Base-by-base conservation (phyloP, 2,888 invertebrate genomes). In the Unio delphinus region DNA sequence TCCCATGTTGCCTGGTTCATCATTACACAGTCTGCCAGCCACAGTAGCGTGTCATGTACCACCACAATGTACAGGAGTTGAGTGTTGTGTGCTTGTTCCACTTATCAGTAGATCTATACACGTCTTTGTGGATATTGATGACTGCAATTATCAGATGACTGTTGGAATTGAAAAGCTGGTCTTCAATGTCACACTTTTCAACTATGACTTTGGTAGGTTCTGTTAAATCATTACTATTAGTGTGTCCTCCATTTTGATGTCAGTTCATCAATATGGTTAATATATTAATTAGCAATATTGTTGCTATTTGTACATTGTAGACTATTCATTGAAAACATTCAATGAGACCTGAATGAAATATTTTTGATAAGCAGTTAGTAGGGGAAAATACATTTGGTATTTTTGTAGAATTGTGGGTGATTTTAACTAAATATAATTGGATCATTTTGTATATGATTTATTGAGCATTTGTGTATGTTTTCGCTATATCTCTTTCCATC, bases 101-200 rank as follows among this genome's bases (percentile, higher is more conserved):
- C 68, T 67, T 4, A 59, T 77, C 7, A 56, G 56, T 23, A 67
- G 72, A 11, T 68, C 55, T 45, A 34, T 77, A 45, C 58, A 65
- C 17, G 71, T 73, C 57, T 63, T 57, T n/a, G 64, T 75, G 23
- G 26, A 61, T 8, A 61, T 77, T 17, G 68, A 75, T 55, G 66
- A 69, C n/a, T 77, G 77, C 58, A 70, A 65, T 20, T 73, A 72
- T 61, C 64, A 60, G 23, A 54, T 79, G 15, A 68, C 55, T 34
- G 68, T 75, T 55, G 64, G 61, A 26, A 69, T 79, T 34, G 79
- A 79, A 59, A 67, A 68, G 34, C 70, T 70, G 26, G 55, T 18
- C 8, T 55, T 70, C 59, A 59, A 62, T 18, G 63, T 62, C 20
- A 45, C 60, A 17, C 66, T 70, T 20, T 55, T 65, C 62, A 63